phyloP scores from a whole-genome alignment of 2,888 invertebrate species.

The Caenorhabditis japonica region DNA sequence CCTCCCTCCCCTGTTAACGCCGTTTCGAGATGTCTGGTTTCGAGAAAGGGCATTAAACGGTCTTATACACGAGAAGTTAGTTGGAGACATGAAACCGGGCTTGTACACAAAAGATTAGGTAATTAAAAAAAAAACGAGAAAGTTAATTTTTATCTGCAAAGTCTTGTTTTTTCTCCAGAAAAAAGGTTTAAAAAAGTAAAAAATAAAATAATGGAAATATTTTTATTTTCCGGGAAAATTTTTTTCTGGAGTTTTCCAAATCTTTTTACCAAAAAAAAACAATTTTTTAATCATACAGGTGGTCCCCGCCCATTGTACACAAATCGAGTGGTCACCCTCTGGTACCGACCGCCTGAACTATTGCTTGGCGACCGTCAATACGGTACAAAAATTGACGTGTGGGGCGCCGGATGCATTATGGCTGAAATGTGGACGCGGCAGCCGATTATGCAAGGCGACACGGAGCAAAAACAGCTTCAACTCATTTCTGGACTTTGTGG shows the following conservation, averaged over 20 bases:
- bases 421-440: slow-evolving; percentile 97
- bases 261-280: too few relatives aligned
- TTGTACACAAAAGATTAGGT: too few relatives aligned
- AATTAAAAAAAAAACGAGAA: too few relatives aligned
- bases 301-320: slow-evolving; percentile 82
- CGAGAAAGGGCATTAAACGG: too few relatives aligned
- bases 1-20: too few relatives aligned
- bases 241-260: neutral
- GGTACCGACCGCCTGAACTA: slow-evolving; percentile 84
- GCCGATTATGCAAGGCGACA: slow-evolving; percentile 86
- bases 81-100: too few relatives aligned
- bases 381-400: slow-evolving; percentile 94
- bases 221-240: neutral
- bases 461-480: slow-evolving; percentile 94
- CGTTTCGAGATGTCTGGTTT: too few relatives aligned
- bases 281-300: too few relatives aligned
- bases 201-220: neutral
- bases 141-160: too few relatives aligned
- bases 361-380: slow-evolving; percentile 84
- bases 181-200: neutral
- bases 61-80: too few relatives aligned
- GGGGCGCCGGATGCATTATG: slow-evolving; percentile 97
- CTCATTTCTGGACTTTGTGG: slow-evolving; percentile 96
- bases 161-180: neutral
- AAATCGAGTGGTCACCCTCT: slow-evolving; percentile 96